Evolutionary conservation across 2,113 vertebrate species (phyloP).

Genomic region (Nicator chloris): DNA sequence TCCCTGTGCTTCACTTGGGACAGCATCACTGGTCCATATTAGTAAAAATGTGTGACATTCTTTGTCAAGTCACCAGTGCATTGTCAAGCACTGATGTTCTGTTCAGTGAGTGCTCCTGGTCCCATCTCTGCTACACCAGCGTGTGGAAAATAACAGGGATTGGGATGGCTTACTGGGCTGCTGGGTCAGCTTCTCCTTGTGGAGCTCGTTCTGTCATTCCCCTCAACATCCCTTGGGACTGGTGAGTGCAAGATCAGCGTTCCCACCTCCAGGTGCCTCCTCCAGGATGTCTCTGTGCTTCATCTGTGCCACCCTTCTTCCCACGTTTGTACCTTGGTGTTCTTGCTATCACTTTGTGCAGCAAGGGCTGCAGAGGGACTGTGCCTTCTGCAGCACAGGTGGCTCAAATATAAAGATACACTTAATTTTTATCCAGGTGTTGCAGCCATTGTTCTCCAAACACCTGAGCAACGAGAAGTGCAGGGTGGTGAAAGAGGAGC

Average conservation of each 20-base stretch:
- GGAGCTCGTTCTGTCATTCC: background rate
- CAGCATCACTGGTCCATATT: background rate
- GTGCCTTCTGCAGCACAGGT: background rate
- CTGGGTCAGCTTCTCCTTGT: background rate
- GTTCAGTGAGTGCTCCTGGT: background rate
- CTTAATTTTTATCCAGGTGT: background rate
- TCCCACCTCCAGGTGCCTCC: background rate
- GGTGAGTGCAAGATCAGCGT: fast-evolving
- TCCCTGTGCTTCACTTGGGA: background rate
- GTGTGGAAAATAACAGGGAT: fast-evolving
- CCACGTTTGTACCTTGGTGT: fast-evolving
- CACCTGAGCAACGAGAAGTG: background rate
- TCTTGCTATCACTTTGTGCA: fast-evolving
- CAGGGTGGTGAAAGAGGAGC: background rate
- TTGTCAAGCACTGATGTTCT: background rate
- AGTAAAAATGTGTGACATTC: fast-evolving
- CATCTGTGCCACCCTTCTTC: background rate
- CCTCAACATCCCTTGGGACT: fast-evolving
- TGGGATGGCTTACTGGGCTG: background rate
- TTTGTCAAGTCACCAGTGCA: background rate
- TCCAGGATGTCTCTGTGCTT: fast-evolving
- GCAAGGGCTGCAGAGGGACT: background rate
- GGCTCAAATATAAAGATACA: fast-evolving
- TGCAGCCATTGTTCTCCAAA: background rate
- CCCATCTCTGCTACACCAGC: background rate